Evolutionary conservation across 2,797 vertebrate genomes (phyloP).

Genomic region (Liasis olivaceus): DNA sequence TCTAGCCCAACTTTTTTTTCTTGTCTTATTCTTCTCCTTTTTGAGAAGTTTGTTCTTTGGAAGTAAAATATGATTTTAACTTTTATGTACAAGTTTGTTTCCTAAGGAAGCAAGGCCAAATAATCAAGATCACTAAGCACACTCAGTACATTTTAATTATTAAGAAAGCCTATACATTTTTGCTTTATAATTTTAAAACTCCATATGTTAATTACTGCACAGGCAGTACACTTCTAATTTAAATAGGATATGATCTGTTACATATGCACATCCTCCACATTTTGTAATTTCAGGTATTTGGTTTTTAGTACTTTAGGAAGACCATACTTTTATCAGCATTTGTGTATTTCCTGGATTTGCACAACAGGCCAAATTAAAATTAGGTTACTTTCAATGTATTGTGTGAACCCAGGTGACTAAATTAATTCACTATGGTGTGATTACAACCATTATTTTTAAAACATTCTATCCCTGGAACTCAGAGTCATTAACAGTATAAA

Average conservation of each 20-base stretch:
- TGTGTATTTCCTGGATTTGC: neutral
- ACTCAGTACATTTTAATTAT: neutral
- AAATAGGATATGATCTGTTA: neutral
- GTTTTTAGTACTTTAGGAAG: neutral
- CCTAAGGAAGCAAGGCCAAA: neutral
- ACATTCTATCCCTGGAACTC: neutral
- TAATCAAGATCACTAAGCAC: neutral
- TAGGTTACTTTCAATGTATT: neutral
- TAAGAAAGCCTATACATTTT: neutral
- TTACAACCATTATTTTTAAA: neutral
- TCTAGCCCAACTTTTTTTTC: neutral
- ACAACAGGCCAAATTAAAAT: neutral
- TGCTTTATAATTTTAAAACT: neutral
- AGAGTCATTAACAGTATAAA: neutral
- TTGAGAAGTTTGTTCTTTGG: neutral
- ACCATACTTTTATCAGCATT: neutral
- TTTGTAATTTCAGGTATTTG: neutral
- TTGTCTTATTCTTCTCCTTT: neutral
- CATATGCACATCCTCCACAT: neutral
- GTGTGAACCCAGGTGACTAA: neutral
- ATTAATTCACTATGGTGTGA: neutral
- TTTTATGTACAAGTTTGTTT: neutral
- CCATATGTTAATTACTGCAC: neutral
- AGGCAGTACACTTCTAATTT: neutral
- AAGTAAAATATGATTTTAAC: neutral